A percentile compares a stretch with the other conserved stretches of the same genome.
These are phyloP conservation scores for Tigriopus californicus DNA, from an alignment of 2,888 invertebrate genomes.

Conservation along the genomic window DNA sequence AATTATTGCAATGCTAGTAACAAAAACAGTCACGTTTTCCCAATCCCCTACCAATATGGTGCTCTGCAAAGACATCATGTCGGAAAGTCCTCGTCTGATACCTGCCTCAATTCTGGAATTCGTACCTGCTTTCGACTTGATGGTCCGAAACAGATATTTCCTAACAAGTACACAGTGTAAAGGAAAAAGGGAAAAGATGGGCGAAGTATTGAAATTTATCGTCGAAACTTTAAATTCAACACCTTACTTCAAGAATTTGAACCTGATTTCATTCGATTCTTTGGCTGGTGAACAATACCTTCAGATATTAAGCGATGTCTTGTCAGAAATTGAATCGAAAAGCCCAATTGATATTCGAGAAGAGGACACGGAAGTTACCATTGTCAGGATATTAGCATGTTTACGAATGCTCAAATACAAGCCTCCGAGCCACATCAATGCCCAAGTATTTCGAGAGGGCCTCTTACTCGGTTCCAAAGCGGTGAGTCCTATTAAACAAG, in stretches of 20 bases:
- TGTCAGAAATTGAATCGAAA: conserved; percentile 46
- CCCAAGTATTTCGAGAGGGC: conserved; percentile 41
- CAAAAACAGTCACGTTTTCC: too few relatives aligned
- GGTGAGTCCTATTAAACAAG: conserved; percentile 22
- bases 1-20: too few relatives aligned
- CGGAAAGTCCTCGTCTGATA: too few relatives aligned
- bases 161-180: too few relatives aligned
- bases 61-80: too few relatives aligned
- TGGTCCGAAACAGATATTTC: too few relatives aligned
- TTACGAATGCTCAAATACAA: conserved; percentile 60
- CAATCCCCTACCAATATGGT: too few relatives aligned
- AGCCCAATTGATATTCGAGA: conserved; percentile 51
- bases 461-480: conserved; percentile 50
- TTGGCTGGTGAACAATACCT: conserved; percentile 51
- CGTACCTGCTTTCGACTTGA: too few relatives aligned
- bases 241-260: conserved; percentile 50
- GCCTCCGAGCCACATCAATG: conserved; percentile 35
- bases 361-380: conserved; percentile 54
- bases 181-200: too few relatives aligned
- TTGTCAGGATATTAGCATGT: conserved; percentile 44
- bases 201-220: conserved; percentile 45
- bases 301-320: conserved; percentile 55
- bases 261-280: conserved; percentile 66
- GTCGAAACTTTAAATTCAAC: conserved; percentile 52
- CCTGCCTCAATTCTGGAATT: too few relatives aligned